Percentiles rank a stretch among this genome's conserved stretches.
phyloP scores from a whole-genome alignment of 2,113 vertebrate genomes.

The Ramphastos sulfuratus region DNA sequence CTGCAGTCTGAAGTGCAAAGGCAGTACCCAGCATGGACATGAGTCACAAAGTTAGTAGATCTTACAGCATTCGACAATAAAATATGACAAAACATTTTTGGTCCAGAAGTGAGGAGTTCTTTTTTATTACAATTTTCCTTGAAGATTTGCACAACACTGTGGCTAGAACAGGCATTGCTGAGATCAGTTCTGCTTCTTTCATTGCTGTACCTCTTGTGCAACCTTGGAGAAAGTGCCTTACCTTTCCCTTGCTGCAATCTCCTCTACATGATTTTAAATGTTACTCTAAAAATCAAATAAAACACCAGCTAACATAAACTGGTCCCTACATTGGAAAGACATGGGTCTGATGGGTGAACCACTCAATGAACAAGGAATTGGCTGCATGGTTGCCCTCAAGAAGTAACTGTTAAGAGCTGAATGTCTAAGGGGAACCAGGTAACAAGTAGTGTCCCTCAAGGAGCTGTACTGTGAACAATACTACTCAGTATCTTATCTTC shows the following conservation, averaged over 20 bases:
- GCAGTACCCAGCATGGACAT: neutral
- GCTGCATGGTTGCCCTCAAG: no score
- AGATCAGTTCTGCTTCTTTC: neutral
- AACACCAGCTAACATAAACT: neutral
- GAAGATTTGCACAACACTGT: neutral
- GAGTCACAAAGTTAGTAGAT: conserved; percentile 40
- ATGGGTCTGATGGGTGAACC: no score
- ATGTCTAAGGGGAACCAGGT: no score
- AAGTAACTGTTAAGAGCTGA: no score
- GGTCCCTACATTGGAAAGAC: neutral
- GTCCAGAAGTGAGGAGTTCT: neutral
- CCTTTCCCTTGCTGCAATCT: neutral
- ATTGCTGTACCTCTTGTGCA: neutral
- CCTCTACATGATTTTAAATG: neutral
- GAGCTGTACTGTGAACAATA: no score
- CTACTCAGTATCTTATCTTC: no score
- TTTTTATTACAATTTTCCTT: neutral
- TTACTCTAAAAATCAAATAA: neutral
- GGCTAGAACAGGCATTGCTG: neutral
- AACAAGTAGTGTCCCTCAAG: no score
- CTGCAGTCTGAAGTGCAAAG: conserved; percentile 14
- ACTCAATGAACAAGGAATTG: no score
- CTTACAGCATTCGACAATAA: neutral
- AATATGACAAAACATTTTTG: conserved; percentile 15
- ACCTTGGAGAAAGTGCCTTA: neutral